Evolutionary conservation across 2,113 vertebrate genomes (phyloP).

Genomic region (Rhinolophus sinicus): DNA sequence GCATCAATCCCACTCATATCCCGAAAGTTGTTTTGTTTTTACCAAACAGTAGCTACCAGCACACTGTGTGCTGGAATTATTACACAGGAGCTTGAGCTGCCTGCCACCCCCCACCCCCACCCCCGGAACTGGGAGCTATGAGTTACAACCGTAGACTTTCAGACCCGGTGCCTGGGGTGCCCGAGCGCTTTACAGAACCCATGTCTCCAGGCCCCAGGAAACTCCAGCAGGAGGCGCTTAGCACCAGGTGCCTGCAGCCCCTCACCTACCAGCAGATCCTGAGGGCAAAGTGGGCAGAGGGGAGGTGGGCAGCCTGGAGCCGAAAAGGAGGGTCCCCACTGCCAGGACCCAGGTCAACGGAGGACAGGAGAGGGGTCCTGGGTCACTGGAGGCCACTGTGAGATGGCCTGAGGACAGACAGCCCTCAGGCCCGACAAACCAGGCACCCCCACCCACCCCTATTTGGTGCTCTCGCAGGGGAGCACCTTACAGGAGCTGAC

Average conservation of each 20-base stretch:
- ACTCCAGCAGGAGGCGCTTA: not conserved
- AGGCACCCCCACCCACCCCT: not conserved
- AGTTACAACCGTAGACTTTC: not conserved
- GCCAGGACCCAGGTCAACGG: fast-evolving
- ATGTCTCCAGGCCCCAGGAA: fast-evolving
- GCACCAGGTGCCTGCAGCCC: no score
- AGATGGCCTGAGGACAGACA: not conserved
- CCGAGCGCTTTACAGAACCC: not conserved
- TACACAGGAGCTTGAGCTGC: not conserved
- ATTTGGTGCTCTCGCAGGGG: no score
- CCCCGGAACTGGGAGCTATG: fast-evolving
- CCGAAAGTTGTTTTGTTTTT: not conserved
- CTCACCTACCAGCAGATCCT: fast-evolving
- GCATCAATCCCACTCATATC: fast-evolving
- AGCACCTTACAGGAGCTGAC: no score
- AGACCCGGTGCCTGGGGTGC: fast-evolving
- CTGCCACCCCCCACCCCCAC: not conserved
- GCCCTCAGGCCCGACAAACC: not conserved
- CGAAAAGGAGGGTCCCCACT: not conserved
- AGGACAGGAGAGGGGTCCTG: fast-evolving
- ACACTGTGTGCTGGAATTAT: fast-evolving
- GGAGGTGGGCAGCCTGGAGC: no score
- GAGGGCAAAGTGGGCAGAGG: fast-evolving
- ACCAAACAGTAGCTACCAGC: not conserved
- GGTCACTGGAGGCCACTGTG: not conserved